Percentiles rank a stretch among this genome's conserved stretches.
Evolutionary conservation across 2,797 vertebrate genomes (phyloP).

Genomic region (Tauraco hartlaubi): DNA sequence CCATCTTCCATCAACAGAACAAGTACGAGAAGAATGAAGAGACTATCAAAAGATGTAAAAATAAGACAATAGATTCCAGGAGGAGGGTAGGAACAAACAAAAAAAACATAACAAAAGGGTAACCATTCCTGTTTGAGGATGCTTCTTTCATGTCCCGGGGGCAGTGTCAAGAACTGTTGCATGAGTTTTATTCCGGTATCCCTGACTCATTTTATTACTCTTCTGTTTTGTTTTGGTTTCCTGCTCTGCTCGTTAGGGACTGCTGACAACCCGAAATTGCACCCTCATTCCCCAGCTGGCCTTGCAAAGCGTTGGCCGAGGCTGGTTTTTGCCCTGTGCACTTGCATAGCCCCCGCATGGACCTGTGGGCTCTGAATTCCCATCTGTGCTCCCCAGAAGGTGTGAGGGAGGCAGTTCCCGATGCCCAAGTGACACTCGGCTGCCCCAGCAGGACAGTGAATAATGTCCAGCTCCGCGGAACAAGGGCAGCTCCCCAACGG

Average conservation of each 20-base stretch:
- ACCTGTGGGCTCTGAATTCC: background rate
- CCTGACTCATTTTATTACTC: background rate
- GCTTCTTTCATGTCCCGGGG: accelerated
- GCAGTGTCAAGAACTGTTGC: background rate
- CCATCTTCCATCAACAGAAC: accelerated
- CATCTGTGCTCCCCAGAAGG: accelerated
- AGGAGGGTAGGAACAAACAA: background rate
- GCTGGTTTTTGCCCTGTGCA: accelerated
- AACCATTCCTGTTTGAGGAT: background rate
- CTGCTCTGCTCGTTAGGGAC: accelerated
- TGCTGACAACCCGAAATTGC: background rate
- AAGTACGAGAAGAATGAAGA: background rate
- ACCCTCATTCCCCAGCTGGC: background rate
- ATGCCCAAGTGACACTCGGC: accelerated
- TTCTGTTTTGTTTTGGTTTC: background rate
- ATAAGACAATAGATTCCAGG: background rate
- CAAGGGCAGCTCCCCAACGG: background rate
- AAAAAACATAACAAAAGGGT: background rate
- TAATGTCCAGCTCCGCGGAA: background rate
- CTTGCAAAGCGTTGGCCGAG: accelerated
- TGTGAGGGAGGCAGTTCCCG: accelerated
- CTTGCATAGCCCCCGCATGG: accelerated
- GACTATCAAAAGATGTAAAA: background rate
- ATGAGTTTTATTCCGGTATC: background rate
- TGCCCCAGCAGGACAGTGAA: background rate